Evolutionary conservation across 2,888 invertebrate genomes (phyloP), one percentile per base, ranked within the genome.

Genomic region (Tetropium fuscum): DNA sequence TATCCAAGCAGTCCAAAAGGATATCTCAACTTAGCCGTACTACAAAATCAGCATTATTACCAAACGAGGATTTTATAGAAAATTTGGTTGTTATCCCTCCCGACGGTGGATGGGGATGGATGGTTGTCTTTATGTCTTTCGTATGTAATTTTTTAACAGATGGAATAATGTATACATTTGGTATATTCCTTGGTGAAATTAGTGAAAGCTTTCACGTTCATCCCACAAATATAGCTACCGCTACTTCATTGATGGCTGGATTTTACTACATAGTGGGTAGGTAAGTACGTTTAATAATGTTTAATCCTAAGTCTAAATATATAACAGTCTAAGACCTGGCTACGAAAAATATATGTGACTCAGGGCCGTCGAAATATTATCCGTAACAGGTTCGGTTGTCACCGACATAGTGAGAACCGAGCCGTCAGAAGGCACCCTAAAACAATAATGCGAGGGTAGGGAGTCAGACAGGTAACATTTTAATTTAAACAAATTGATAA

Each of bases 101-200:
- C 0, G 87, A 87, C 72, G 87, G 88, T 19, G 88, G 87, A 1
- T 88, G 86, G 84, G 87, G 87, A 2, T 87, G 87, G 87, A 76
- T 85, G 4, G 83, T 88, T 16, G 86, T 87, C 1, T 60, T 78
- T 1, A 83, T 84, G 0, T 83, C 87, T 1, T 85, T 88, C 71
- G 63, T 86, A 65, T 82, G 82, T 61, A 86, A 87, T 72, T 80
- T 87, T 41, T 79, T 87, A 27, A 84, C 86, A 11, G 88, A 89
- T 71, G 88, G 88, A 2, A 83, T 85, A 43, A 80, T 84, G 5
- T 87, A 86, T 71, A 83, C 86, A 0, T 87, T 86, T 70, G 87
- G 87, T n/a, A 80, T 87, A 16, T 84, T 88, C 64, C 77, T 87
- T 18, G 55, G 66, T 1, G 77, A 79, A n/a, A 74, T 81, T 8